Evolutionary conservation across 1,140 invertebrate species (phyloP).

Genomic region (Mactra quadrangularis): DNA sequence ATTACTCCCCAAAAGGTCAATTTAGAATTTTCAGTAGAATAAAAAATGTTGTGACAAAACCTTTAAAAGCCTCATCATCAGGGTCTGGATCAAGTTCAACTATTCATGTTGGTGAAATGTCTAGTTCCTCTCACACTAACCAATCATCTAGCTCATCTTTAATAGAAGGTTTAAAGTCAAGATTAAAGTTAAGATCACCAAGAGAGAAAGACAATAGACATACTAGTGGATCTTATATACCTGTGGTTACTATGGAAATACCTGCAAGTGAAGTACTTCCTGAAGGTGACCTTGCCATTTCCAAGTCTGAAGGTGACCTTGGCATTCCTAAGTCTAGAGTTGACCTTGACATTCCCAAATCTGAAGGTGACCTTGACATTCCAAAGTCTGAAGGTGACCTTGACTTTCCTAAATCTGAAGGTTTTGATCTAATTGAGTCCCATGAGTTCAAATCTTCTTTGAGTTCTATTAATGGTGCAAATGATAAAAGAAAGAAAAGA

Average conservation of each 20-base stretch:
- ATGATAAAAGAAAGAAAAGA: slow-evolving; percentile 24
- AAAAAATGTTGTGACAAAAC: slow-evolving; percentile 37
- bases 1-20: slow-evolving; percentile 4
- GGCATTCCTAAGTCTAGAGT: too few relatives aligned
- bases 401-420: slow-evolving; percentile 32
- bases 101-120: slow-evolving; percentile 13
- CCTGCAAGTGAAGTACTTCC: too few relatives aligned
- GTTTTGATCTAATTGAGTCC: slow-evolving; percentile 39
- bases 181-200: slow-evolving; percentile 6
- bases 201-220: slow-evolving; percentile 33
- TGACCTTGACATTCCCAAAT: too few relatives aligned
- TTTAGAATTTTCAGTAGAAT: slow-evolving; percentile 49
- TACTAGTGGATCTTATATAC: slow-evolving; percentile 12
- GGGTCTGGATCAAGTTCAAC: not conserved
- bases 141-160: slow-evolving; percentile 20
- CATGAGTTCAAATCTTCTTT: slow-evolving; percentile 23
- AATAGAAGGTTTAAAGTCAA: slow-evolving; percentile 20
- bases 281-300: too few relatives aligned
- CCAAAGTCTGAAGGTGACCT: not conserved
- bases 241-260: slow-evolving; percentile 39
- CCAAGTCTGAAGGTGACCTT: too few relatives aligned
- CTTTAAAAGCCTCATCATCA: not conserved
- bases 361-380: not conserved
- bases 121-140: slow-evolving; percentile 25
- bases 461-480: slow-evolving; percentile 16